phyloP scores from a whole-genome alignment of 2,113 vertebrate species.

The Muscicapa adusta region DNA sequence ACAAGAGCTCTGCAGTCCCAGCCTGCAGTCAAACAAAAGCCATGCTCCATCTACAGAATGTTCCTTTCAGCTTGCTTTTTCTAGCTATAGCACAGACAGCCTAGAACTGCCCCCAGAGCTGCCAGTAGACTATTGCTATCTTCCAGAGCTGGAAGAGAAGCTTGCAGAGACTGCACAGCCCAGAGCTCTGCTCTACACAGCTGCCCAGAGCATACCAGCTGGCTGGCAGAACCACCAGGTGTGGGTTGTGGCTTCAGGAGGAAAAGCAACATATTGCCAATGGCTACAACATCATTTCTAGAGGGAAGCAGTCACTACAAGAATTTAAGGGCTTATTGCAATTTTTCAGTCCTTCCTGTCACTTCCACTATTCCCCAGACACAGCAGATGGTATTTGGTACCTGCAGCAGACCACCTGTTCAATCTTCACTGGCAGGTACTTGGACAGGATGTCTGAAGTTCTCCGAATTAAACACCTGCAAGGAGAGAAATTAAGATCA shows the following conservation, averaged over 20 bases:
- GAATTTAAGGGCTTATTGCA: background rate
- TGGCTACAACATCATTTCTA: background rate
- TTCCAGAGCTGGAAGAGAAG: background rate
- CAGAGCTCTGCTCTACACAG: background rate
- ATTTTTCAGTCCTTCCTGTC: background rate
- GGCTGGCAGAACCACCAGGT: background rate
- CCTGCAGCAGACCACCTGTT: slow-evolving; percentile 97
- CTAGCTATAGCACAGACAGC: background rate
- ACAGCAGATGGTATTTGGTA: slow-evolving; percentile 43
- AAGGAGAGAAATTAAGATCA: slow-evolving; percentile 1
- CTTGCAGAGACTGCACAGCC: background rate
- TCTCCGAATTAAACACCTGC: slow-evolving; percentile 92
- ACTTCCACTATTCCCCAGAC: background rate
- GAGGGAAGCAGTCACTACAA: background rate
- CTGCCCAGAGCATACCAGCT: background rate
- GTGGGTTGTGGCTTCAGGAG: background rate
- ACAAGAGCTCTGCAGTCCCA: background rate
- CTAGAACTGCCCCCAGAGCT: background rate
- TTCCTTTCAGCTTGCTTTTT: background rate
- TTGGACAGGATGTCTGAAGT: slow-evolving; percentile 97
- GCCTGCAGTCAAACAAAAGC: background rate
- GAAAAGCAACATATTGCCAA: background rate
- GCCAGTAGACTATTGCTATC: background rate
- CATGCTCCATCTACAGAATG: background rate
- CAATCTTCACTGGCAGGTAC: slow-evolving; percentile 97